A percentile compares a stretch with the other conserved stretches of the same genome.
These are phyloP conservation scores for Pyrgus malvae DNA, from an alignment of 2,888 invertebrate species.

Conservation along the genomic window DNA sequence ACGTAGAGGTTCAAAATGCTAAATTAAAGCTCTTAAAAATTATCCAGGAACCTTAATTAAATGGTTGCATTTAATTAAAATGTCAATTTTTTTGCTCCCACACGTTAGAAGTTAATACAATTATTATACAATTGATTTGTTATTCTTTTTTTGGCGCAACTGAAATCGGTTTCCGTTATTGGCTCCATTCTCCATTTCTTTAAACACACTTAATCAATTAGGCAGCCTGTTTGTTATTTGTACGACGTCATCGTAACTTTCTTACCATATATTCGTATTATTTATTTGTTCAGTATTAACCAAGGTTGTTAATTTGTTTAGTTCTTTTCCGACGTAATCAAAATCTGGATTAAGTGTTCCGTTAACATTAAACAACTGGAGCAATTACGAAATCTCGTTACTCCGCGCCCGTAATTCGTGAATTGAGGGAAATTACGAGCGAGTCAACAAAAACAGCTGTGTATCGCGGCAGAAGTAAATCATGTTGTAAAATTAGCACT, in stretches of 20 bases:
- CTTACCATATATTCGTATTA: neutral
- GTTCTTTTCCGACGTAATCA: constrained; percentile 9
- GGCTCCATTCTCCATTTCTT: no score
- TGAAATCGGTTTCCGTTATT: no score
- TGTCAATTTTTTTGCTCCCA: no score
- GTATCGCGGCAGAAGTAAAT: constrained; percentile 14
- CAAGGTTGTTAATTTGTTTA: constrained; percentile 12
- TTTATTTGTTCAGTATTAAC: neutral
- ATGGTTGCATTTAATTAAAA: no score
- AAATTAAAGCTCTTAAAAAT: no score
- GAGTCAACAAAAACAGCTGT: constrained; percentile 30
- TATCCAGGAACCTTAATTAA: no score
- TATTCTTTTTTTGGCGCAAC: no score
- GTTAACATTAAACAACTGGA: constrained; percentile 21
- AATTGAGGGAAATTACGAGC: constrained; percentile 33
- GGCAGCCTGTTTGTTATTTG: neutral
- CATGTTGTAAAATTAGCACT: constrained; percentile 19
- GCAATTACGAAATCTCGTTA: constrained; percentile 38
- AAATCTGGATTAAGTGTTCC: constrained; percentile 20
- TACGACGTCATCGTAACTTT: neutral
- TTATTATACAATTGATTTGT: no score
- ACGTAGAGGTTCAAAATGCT: no score
- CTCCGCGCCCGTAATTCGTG: constrained; percentile 34
- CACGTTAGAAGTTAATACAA: no score
- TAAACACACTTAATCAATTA: no score